These are phyloP conservation scores for Lucifuga dentata DNA, from an alignment of 2,113 vertebrate genomes.

Conservation along the genomic window DNA sequence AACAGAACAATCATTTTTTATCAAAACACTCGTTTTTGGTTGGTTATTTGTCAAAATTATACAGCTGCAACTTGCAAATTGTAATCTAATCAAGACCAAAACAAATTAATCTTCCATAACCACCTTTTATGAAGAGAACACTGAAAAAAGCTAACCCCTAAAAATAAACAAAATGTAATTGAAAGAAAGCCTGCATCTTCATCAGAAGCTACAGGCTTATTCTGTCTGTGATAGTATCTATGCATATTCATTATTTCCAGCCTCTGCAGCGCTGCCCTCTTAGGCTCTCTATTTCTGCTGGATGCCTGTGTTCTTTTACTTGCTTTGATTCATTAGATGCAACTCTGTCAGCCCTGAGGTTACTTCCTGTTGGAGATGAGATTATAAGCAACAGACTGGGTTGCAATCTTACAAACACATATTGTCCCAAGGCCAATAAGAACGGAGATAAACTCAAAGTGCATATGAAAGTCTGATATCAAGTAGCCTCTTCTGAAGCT, in stretches of 20 bases:
- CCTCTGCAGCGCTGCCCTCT: neutral
- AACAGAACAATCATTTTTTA: no score
- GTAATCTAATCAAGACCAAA: no score
- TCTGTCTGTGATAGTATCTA: no score
- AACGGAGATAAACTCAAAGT: slow-evolving; percentile 18
- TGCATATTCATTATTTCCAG: no score
- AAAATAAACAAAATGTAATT: no score
- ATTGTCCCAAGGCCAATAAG: neutral
- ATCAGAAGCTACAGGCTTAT: no score
- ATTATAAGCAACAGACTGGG: slow-evolving; percentile 27
- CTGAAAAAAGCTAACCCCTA: no score
- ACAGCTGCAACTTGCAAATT: no score
- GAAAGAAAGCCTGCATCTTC: no score
- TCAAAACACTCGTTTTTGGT: slow-evolving; percentile 1
- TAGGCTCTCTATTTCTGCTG: neutral
- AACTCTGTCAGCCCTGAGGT: slow-evolving; percentile 33
- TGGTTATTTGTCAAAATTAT: slow-evolving; percentile 7
- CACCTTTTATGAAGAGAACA: no score
- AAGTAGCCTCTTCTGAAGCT: neutral
- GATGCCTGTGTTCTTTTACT: neutral
- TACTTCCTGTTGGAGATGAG: slow-evolving; percentile 54
- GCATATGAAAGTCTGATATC: neutral
- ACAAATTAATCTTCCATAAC: no score
- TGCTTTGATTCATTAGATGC: slow-evolving; percentile 16
- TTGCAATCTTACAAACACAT: neutral